Percentiles rank a stretch among this genome's conserved stretches.
Conservation (phyloP, 2,888 invertebrate genomes). For the Cerastoderma edule region DNA sequence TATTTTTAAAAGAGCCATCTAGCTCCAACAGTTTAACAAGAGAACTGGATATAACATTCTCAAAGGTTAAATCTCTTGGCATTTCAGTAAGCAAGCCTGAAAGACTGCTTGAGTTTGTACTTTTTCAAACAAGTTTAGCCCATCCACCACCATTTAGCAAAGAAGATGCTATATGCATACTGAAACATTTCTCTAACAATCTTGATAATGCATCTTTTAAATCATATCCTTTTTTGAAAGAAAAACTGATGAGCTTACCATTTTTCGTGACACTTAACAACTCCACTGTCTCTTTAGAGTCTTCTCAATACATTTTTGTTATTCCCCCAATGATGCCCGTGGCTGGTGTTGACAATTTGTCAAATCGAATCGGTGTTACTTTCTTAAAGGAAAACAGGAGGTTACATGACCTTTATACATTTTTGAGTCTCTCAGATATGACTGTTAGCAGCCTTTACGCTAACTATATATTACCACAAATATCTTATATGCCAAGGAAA, state of each 20-base stretch:
- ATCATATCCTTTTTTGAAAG: background rate
- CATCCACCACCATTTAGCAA: background rate
- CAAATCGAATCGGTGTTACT: background rate
- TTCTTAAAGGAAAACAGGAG: background rate
- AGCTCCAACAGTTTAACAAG: background rate
- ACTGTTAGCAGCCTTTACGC: background rate
- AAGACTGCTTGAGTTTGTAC: background rate
- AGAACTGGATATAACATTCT: background rate
- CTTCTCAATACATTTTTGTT: background rate
- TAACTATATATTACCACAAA: background rate
- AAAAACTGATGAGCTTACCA: constrained; percentile 7
- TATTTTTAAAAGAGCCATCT: background rate
- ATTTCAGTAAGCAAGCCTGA: too few species aligned
- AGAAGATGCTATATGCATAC: background rate
- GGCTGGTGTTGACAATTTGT: constrained; percentile 4
- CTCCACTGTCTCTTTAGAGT: background rate
- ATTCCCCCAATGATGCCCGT: constrained; percentile 10
- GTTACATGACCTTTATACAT: background rate
- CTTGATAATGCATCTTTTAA: background rate
- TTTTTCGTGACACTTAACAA: constrained; percentile 20
- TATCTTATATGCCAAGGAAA: background rate
- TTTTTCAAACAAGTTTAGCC: background rate
- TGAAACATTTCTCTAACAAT: constrained; percentile 8
- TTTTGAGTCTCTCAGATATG: background rate
- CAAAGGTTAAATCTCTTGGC: too few species aligned